phyloP scores from a whole-genome alignment of 1,140 invertebrate species.

The Drosophila nigromelanica region DNA sequence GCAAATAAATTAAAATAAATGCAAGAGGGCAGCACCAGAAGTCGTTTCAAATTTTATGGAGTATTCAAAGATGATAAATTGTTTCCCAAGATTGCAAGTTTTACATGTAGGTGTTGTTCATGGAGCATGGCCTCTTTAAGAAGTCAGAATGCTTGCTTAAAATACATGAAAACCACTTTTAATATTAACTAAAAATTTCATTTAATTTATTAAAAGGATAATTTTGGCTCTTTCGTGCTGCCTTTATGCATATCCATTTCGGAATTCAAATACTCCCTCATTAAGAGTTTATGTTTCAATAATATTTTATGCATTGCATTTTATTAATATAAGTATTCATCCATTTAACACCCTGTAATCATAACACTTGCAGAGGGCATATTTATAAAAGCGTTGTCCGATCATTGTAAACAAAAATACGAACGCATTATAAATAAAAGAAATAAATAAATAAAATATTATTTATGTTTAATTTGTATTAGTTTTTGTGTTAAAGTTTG shows the following conservation, averaged over 20 bases:
- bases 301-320: no score
- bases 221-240: no score
- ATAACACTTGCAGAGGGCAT: background rate
- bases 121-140: background rate
- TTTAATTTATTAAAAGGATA: background rate
- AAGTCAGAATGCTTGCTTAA: background rate
- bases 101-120: background rate
- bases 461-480: no score
- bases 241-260: background rate
- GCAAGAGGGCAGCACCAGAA: slow-evolving; percentile 56
- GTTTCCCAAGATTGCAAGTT: slow-evolving; percentile 20
- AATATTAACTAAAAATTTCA: background rate
- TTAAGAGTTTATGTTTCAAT: background rate
- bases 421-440: no score
- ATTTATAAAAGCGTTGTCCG: background rate
- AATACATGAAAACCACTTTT: background rate
- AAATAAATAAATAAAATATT: no score
- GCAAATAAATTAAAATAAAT: slow-evolving; percentile 81
- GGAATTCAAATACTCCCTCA: background rate
- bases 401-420: no score
- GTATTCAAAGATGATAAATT: slow-evolving; percentile 39
- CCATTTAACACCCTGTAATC: background rate
- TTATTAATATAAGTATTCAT: no score
- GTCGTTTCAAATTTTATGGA: slow-evolving; percentile 50
- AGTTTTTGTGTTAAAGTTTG: no score